These are phyloP conservation scores for Erebia palarica DNA, from an alignment of 2,888 invertebrate genomes.

Conservation along the genomic window DNA sequence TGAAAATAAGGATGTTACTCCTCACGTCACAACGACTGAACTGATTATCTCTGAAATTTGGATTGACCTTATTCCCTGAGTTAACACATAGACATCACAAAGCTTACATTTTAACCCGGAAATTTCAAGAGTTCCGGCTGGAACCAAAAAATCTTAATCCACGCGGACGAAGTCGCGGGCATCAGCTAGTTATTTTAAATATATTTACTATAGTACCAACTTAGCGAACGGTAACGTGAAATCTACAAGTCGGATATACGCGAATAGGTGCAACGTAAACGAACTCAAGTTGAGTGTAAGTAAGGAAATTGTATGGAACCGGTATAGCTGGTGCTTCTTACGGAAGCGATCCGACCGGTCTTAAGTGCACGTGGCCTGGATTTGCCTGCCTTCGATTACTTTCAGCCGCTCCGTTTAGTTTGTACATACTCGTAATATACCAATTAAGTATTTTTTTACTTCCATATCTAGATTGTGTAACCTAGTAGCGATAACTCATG, in stretches of 20 bases:
- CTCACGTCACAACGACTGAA: too few relatives aligned
- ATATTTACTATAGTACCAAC: not conserved
- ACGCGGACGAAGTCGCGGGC: too few relatives aligned
- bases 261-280: conserved; percentile 17
- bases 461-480: not conserved
- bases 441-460: not conserved
- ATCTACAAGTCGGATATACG: conserved; percentile 18
- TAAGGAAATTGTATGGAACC: conserved; percentile 33
- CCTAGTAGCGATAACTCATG: too few relatives aligned
- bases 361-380: conserved; percentile 30
- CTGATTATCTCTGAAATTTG: too few relatives aligned
- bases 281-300: conserved; percentile 24
- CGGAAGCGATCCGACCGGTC: conserved; percentile 40
- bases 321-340: conserved; percentile 33
- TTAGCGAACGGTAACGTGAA: conserved; percentile 2
- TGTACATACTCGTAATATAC: conserved; percentile 10
- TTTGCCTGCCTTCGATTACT: conserved; percentile 22
- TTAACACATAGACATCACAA: too few relatives aligned
- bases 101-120: too few relatives aligned
- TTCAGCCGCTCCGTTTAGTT: conserved; percentile 18
- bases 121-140: too few relatives aligned
- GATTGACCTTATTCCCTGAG: too few relatives aligned
- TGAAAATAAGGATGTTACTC: too few relatives aligned
- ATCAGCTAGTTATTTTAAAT: too few relatives aligned
- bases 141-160: too few relatives aligned